phyloP scores from a whole-genome alignment of 2,797 vertebrate genomes.

The Lemur catta region DNA sequence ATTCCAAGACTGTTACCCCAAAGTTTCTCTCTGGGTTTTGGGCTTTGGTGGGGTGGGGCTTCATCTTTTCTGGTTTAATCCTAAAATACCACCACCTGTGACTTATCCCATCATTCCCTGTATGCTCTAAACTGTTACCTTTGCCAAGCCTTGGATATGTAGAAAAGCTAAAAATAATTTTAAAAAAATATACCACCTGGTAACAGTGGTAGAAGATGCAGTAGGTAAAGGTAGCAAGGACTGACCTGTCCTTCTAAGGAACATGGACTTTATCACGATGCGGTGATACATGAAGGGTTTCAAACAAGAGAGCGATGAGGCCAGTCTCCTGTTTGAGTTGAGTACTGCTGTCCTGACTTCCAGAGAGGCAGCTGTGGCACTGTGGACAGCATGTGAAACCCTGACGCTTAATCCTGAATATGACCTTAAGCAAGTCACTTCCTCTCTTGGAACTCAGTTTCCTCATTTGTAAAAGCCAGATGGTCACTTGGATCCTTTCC shows the following conservation, averaged over 20 bases:
- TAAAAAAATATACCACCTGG: neutral
- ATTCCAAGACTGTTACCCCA: neutral
- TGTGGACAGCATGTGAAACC: neutral
- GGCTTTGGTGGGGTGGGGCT: fast-evolving
- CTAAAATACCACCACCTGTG: neutral
- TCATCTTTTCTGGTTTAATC: neutral
- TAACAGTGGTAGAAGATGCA: neutral
- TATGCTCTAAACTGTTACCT: neutral
- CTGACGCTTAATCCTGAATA: neutral
- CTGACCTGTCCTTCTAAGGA: neutral
- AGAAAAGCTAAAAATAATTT: neutral
- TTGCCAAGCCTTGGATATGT: neutral
- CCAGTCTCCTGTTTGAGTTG: neutral
- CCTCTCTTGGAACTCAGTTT: conserved; percentile 56
- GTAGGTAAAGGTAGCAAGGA: neutral
- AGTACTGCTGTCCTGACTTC: neutral
- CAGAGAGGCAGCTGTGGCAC: neutral
- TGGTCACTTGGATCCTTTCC: conserved; percentile 28
- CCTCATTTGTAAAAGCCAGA: conserved; percentile 46
- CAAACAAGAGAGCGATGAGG: neutral
- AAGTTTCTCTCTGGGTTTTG: neutral
- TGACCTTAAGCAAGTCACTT: conserved; percentile 37
- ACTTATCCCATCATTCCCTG: neutral
- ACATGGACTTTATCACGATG: neutral
- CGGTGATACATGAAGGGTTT: neutral